phyloP scores from a whole-genome alignment of 2,888 invertebrate genomes.

The Parnassius apollo region DNA sequence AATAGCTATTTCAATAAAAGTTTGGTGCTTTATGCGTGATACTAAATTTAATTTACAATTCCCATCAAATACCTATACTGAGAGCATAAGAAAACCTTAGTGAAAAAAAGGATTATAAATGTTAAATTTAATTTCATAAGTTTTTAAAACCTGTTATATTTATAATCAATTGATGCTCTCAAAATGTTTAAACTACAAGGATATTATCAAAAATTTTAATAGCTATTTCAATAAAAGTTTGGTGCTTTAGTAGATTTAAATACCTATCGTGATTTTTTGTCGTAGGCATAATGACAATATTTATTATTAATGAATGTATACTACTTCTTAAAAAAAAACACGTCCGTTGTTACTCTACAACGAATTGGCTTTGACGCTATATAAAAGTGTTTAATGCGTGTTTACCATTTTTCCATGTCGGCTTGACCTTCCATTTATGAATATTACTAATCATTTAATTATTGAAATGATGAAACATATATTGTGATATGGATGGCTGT shows the following conservation, averaged over 20 bases:
- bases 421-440: not conserved
- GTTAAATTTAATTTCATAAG: not conserved
- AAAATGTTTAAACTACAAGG: no score
- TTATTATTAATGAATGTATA: not conserved
- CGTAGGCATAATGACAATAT: no score
- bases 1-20: not conserved
- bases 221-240: not conserved
- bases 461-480: conserved; percentile 4
- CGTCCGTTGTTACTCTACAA: no score
- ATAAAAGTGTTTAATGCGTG: no score
- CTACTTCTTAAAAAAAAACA: no score
- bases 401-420: no score
- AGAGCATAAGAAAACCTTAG: not conserved
- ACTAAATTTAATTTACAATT: not conserved
- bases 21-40: not conserved
- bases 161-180: no score
- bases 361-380: no score
- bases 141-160: no score
- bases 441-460: not conserved
- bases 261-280: no score
- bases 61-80: not conserved
- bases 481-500: conserved; percentile 37
- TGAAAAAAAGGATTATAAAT: not conserved
- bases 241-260: not conserved
- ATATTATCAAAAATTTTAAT: no score